Evolutionary conservation across 53 echinoderm and acorn worm genomes (phyloP), one percentile per base, ranked within the genome.

Genomic region (Paracentrotus lividus): DNA sequence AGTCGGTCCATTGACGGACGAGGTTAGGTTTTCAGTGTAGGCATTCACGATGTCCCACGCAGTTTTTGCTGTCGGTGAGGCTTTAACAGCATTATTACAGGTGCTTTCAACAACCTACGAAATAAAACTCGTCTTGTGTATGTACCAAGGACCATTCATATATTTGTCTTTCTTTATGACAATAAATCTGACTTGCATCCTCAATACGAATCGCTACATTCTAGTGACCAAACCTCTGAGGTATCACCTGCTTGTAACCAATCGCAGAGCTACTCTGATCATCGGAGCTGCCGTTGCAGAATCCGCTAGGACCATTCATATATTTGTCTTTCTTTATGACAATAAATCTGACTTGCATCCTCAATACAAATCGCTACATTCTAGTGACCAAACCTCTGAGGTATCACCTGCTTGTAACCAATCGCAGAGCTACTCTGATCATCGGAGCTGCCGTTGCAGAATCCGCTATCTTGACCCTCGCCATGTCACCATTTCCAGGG

Each of bases 181-280:
- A 7, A 5, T 34, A 0, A 56, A 2, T 7, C 1, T 56, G 3
- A 56, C 36, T 0, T 56, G 86, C 8, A 34, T 86, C 24, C 42
- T 86, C 21, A 86, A 86, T 20, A 1, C 56, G 21, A 56, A 86
- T 12, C 51, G 56, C 13, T 86, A 86, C 32, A 5, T 86, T 4
- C 54, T 86, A 21, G 86, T 86, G 54, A 21, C 36, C 18, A 86
- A 86, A 86, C 56, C 86, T 14, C 45, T 86, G 15, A 31, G 86
- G 7, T 86, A 86, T 15, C 57, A 86, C 3, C 33, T 5, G 2
- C 32, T 55, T 1, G 36, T 86, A 4, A 55, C 86, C 12, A 56
- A 56, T 33, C 86, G 86, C 12, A 53, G 56, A 55, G 52, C 86
- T 32, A 26, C 32, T 24, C 14, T 33, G 24, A 56, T 34, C 55